Evolutionary conservation across 1,140 invertebrate species (phyloP), one percentile per base, ranked within the genome.

Genomic region (Triops longicaudatus): DNA sequence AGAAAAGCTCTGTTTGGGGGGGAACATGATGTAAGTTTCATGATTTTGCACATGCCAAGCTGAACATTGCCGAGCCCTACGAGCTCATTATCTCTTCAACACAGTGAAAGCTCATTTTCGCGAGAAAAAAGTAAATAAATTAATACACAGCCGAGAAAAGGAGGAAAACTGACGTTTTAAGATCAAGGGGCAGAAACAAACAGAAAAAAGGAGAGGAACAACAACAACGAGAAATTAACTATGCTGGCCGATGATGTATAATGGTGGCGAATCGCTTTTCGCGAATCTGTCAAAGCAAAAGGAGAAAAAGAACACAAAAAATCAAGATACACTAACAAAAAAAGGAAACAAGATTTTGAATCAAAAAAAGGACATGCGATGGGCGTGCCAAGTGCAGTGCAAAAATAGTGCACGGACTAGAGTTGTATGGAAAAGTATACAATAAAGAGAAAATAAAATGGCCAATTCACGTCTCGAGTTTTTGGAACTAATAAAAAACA

Each of bases 241-340:
- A 63, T 63, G 50, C 50, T 63, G 50, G 50, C 50, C 50, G 50
- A 63, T 63, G 50, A 22, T 63, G 50, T 63, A 63, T 63, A 63
- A 63, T 63, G 50, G 50, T 63, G 50, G 50, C 50, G 50, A 63
- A 63, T 63, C 50, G 50, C 50, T 63, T 63, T 63, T 63, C 50
- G 50, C 50, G 50, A 63, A 63, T 63, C 50, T 63, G 50, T 63
- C 50, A 63, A 75, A 75, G 74, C 37, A 77, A 22, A 63, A 76
- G 0, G 26, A 37, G 12, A 77, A 77, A 77, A 26, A 31, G n/a
- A 77, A 77, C n/a, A 77, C 17, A 72, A 14, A 63, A 72, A 72
- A 72, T 31, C 26, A 77, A 73, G 28, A 72, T 28, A 76, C 50
- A n/a, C 50, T 63, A 63, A 63, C 14, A 63, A 63, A 17, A 17